Conservation (phyloP, 2,113 vertebrate genomes). For the Myanophis thanlyinensis region DNA sequence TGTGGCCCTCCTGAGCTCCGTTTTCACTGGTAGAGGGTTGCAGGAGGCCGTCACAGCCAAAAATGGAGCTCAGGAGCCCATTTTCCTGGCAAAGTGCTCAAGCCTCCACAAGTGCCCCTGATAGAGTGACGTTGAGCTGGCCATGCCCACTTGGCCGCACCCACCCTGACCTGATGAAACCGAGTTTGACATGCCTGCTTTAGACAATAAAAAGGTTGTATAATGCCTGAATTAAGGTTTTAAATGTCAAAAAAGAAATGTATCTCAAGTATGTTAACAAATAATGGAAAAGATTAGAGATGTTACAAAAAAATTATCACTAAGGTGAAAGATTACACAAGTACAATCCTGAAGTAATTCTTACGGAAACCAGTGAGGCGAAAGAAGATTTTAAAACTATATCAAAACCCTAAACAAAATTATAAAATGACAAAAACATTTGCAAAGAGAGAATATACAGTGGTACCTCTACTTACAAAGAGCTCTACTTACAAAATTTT, state of each 20-base stretch:
- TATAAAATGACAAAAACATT: neutral
- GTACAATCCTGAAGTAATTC: neutral
- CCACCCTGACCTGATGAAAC: too few species aligned
- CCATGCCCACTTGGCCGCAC: too few species aligned
- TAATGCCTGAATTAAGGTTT: neutral
- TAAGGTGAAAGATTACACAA: neutral
- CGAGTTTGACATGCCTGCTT: too few species aligned
- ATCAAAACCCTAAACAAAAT: neutral
- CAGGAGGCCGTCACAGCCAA: too few species aligned
- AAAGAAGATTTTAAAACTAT: neutral
- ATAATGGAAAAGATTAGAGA: neutral
- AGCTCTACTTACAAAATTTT: too few species aligned
- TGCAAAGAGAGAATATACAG: neutral
- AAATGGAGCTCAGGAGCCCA: too few species aligned
- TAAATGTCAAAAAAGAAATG: neutral
- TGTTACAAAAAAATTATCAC: neutral
- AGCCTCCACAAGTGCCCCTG: too few species aligned
- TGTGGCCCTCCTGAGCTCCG: too few species aligned
- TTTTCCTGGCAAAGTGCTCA: too few species aligned
- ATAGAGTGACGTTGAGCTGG: too few species aligned
- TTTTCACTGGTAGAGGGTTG: too few species aligned
- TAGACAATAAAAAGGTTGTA: neutral
- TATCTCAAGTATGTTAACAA: neutral
- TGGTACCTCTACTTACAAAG: too few species aligned
- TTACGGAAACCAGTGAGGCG: neutral